A percentile compares a stretch with the other conserved stretches of the same genome.
Evolutionary conservation across 2,113 vertebrate species (phyloP).

Genomic region (Falcunculus frontatus): DNA sequence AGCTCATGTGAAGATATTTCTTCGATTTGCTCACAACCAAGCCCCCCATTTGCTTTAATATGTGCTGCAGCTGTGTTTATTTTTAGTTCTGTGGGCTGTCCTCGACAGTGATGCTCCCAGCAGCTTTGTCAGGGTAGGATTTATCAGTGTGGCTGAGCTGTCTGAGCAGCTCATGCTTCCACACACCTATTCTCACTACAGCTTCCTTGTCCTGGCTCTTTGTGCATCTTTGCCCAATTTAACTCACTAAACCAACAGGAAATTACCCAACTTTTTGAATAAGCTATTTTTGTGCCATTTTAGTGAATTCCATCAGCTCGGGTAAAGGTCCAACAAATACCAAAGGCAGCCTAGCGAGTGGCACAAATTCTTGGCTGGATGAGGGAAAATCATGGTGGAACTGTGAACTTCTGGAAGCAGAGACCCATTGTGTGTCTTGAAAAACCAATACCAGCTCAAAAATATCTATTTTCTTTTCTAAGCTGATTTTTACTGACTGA

Average conservation of each 20-base stretch:
- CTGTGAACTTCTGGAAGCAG: neutral
- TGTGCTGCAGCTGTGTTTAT: neutral
- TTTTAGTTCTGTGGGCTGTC: neutral
- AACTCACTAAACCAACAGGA: neutral
- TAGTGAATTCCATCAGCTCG: neutral
- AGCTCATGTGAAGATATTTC: neutral
- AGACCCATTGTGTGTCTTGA: neutral
- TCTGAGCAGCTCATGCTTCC: neutral
- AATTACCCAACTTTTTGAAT: neutral
- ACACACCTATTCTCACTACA: neutral
- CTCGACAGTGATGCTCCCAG: neutral
- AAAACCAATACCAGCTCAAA: neutral
- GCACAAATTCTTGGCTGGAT: neutral
- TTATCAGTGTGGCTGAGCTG: neutral
- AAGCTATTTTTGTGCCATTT: neutral
- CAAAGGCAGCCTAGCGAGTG: neutral
- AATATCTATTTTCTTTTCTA: neutral
- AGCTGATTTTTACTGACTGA: neutral
- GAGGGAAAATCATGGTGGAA: neutral
- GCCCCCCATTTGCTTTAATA: neutral
- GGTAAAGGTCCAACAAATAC: neutral
- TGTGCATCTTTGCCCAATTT: neutral
- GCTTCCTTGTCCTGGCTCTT: neutral
- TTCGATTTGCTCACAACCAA: neutral
- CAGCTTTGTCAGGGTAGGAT: neutral